Evolutionary conservation across 2,888 invertebrate genomes (phyloP).

Genomic region (Chrysodeixis includens): DNA sequence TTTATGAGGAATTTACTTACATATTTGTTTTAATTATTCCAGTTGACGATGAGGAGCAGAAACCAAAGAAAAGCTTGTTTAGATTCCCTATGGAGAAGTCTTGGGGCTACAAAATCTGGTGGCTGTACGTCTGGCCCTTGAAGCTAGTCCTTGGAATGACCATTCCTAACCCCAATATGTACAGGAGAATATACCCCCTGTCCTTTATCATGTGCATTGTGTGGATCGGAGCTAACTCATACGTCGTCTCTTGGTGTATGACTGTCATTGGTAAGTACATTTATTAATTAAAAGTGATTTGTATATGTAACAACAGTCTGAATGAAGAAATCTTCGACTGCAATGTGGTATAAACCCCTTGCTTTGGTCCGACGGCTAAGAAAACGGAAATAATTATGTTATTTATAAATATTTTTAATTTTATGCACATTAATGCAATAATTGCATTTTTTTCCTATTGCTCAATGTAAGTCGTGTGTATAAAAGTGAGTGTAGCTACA

Average conservation of each 20-base stretch:
- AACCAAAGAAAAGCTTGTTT: conserved; percentile 78
- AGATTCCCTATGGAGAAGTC: conserved; percentile 79
- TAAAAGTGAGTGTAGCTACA: not conserved
- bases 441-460: not conserved
- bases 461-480: not conserved
- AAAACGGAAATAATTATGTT: too few species aligned
- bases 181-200: conserved; percentile 91
- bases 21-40: conserved; percentile 20
- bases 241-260: conserved; percentile 97
- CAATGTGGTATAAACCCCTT: too few species aligned
- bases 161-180: conserved; percentile 92
- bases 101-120: conserved; percentile 86
- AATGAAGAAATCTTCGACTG: too few species aligned
- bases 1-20: too few species aligned
- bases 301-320: not conserved
- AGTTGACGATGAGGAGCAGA: conserved; percentile 54
- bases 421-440: not conserved
- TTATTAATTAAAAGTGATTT: too few species aligned
- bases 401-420: too few species aligned
- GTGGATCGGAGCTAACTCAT: conserved; percentile 96
- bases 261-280: conserved; percentile 92
- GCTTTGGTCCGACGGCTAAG: not conserved
- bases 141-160: conserved; percentile 90
- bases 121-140: conserved; percentile 93
- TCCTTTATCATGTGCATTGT: conserved; percentile 96